Evolutionary conservation across 2,797 vertebrate genomes (phyloP).

Genomic region (Anas bahamensis): DNA sequence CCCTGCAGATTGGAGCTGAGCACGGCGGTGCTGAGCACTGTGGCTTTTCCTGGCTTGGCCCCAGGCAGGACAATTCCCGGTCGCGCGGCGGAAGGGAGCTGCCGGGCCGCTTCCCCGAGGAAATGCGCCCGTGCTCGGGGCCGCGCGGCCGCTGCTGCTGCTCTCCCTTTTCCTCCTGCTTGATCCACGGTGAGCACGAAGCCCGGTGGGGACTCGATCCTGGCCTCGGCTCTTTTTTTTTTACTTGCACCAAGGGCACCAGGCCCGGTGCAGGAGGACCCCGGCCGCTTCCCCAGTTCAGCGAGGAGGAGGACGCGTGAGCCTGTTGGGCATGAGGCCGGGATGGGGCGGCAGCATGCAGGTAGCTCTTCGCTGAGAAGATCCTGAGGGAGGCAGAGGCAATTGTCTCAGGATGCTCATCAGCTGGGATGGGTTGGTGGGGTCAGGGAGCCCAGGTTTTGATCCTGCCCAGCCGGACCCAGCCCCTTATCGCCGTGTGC

Average conservation of each 20-base stretch:
- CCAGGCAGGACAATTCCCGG: neutral
- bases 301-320: accelerated
- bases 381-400: neutral
- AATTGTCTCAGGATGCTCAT: too few relatives aligned
- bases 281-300: neutral
- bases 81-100: neutral
- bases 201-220: neutral
- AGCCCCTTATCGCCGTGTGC: accelerated
- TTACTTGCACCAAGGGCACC: neutral
- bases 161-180: slow-evolving; percentile 21
- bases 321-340: neutral
- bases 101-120: neutral
- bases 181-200: neutral
- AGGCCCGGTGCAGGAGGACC: neutral
- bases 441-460: neutral
- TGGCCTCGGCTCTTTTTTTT: neutral
- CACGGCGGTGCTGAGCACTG: neutral
- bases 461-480: accelerated
- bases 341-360: neutral
- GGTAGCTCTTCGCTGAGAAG: neutral
- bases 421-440: accelerated
- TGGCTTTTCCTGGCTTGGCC: neutral
- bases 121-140: neutral
- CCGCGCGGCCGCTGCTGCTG: neutral
- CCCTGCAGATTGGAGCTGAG: neutral